These are phyloP conservation scores for Patella depressa DNA, from an alignment of 2,888 invertebrate species.

Conservation along the genomic window DNA sequence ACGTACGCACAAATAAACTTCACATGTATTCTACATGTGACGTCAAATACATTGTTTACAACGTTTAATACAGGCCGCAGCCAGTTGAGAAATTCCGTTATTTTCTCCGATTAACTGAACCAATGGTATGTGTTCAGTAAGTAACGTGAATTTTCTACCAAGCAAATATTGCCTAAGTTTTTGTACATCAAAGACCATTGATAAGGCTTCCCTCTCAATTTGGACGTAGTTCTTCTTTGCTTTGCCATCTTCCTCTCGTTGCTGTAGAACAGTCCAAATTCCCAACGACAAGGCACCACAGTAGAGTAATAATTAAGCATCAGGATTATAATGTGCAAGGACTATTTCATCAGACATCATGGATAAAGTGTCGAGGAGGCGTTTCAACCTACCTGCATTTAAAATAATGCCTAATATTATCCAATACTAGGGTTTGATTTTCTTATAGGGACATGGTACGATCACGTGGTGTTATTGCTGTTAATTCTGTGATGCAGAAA, in stretches of 20 bases:
- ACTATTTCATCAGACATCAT: not conserved
- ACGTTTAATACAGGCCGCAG: not conserved
- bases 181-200: not conserved
- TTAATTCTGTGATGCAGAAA: slow-evolving; percentile 22
- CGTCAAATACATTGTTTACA: too few relatives aligned
- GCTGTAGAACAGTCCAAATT: not conserved
- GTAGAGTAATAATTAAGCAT: not conserved
- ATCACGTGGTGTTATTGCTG: slow-evolving; percentile 24
- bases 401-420: not conserved
- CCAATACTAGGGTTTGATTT: not conserved
- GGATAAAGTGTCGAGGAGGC: too few relatives aligned
- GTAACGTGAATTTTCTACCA: not conserved
- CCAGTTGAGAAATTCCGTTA: not conserved
- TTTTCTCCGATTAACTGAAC: not conserved
- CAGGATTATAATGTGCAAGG: not conserved
- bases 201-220: not conserved
- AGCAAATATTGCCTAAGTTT: not conserved
- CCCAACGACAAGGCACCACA: not conserved
- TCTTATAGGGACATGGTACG: slow-evolving; percentile 25
- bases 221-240: not conserved
- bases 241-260: not conserved
- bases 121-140: not conserved
- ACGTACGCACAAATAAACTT: too few relatives aligned
- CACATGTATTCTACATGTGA: too few relatives aligned
- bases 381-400: too few relatives aligned